These are phyloP conservation scores for Xylota sylvarum DNA, from an alignment of 2,888 invertebrate genomes.

Conservation along the genomic window DNA sequence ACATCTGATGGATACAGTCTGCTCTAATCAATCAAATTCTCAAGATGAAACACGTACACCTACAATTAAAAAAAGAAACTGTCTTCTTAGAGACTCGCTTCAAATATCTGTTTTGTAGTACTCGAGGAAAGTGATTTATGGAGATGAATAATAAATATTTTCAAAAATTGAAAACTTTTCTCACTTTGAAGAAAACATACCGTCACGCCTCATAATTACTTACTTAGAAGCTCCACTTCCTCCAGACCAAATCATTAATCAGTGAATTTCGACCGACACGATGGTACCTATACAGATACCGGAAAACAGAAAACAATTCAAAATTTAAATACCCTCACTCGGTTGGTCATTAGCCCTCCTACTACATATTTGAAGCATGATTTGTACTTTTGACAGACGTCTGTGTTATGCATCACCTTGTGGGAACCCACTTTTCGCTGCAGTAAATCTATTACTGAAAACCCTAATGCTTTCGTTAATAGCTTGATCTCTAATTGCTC, in stretches of 20 bases:
- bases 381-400: not conserved
- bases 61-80: too few relatives aligned
- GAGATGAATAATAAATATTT: not conserved
- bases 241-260: conserved; percentile 1
- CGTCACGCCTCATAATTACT: not conserved
- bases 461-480: not conserved
- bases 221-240: not conserved
- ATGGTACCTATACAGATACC: not conserved
- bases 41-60: too few relatives aligned
- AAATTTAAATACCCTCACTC: not conserved
- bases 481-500: conserved; percentile 1
- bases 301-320: not conserved
- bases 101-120: not conserved
- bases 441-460: conserved; percentile 11
- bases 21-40: too few relatives aligned
- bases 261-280: not conserved
- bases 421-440: not conserved
- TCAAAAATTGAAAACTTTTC: not conserved
- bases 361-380: not conserved
- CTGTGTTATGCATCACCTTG: not conserved
- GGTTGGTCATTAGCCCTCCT: not conserved
- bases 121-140: not conserved
- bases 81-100: not conserved
- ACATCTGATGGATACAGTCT: too few relatives aligned
- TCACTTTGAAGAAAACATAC: not conserved